Evolutionary conservation across 2,797 vertebrate species (phyloP).

Genomic region (Heteromormyrus szaboi): DNA sequence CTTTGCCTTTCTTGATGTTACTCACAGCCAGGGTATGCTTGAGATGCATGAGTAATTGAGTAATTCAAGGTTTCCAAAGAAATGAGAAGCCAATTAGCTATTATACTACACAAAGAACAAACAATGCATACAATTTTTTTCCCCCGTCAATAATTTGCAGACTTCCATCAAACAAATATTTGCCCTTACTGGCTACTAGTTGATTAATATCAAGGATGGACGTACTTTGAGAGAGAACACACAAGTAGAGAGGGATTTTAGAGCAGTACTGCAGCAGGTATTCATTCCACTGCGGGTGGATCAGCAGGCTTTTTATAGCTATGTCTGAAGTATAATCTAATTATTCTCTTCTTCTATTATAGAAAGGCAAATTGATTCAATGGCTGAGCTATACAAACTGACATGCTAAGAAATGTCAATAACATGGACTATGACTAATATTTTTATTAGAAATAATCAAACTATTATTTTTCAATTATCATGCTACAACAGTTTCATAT

Average conservation of each 20-base stretch:
- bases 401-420: neutral
- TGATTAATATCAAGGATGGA: neutral
- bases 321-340: constrained; percentile 24
- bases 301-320: constrained; percentile 19
- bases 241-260: constrained; percentile 9
- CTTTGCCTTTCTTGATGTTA: neutral
- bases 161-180: neutral
- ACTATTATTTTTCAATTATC: neutral
- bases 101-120: neutral
- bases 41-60: neutral
- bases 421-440: neutral
- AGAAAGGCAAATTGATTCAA: constrained; percentile 24
- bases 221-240: neutral
- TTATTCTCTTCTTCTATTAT: constrained; percentile 23
- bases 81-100: neutral
- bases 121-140: neutral
- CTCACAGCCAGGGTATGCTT: neutral
- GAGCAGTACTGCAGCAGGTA: neutral
- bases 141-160: neutral
- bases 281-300: constrained; percentile 7
- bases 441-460: constrained; percentile 5
- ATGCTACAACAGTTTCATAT: neutral
- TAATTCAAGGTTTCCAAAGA: constrained; percentile 1
- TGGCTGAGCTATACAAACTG: constrained; percentile 24
- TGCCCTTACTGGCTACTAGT: neutral